Conservation (phyloP, 1,140 invertebrate species). For the Ptiloglossa arizonensis region DNA sequence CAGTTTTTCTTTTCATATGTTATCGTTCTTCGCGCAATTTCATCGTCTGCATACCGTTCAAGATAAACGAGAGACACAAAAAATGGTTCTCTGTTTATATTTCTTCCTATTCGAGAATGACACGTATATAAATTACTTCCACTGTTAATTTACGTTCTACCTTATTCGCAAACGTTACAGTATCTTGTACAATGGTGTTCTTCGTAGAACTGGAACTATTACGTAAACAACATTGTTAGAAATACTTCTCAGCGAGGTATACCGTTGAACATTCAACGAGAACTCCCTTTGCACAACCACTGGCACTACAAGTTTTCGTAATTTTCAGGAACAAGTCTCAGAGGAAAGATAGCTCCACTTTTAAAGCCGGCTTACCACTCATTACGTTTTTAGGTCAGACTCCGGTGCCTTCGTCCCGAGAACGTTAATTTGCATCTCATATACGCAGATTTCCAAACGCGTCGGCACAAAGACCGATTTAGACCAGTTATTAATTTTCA, state of each 20-base stretch:
- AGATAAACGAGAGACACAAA: too few species aligned
- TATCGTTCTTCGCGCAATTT: too few species aligned
- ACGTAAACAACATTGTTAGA: background rate
- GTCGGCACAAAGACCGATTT: constrained; percentile 9
- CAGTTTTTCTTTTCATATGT: too few species aligned
- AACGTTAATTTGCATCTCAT: constrained; percentile 42
- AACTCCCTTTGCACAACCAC: background rate
- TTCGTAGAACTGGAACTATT: background rate
- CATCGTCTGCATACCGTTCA: too few species aligned
- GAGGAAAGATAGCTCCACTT: constrained; percentile 39
- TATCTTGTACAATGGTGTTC: background rate
- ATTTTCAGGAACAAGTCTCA: constrained; percentile 29
- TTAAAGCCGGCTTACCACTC: constrained; percentile 43
- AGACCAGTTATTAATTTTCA: constrained; percentile 9
- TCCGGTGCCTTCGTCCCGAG: background rate
- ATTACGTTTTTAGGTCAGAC: constrained; percentile 40
- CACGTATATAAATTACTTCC: too few species aligned
- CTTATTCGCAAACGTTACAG: too few species aligned
- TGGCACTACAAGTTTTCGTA: background rate
- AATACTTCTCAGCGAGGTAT: background rate
- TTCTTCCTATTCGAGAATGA: too few species aligned
- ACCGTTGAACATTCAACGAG: background rate
- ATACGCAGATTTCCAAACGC: constrained; percentile 34
- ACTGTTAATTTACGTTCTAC: too few species aligned
- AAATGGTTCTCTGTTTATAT: too few species aligned